phyloP scores from a whole-genome alignment of 2,113 vertebrate genomes.

The Corythornis cristatus region DNA sequence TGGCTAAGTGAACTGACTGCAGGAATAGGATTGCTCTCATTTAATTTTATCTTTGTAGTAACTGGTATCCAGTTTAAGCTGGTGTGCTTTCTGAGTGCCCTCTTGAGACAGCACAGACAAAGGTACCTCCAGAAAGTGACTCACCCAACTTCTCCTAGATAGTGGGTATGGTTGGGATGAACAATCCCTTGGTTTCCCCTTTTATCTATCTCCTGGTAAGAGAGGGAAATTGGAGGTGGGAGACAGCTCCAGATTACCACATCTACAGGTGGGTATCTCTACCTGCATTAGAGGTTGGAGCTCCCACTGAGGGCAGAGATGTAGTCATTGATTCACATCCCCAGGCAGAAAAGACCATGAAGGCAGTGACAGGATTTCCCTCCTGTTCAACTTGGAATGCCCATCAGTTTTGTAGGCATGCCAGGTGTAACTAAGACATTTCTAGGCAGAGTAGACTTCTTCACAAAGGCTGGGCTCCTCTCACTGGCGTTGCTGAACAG shows the following conservation, averaged over 20 bases:
- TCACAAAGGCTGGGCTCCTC: neutral
- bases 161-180: neutral
- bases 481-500: neutral
- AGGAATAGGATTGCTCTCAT: neutral
- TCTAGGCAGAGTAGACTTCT: neutral
- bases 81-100: neutral
- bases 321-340: neutral
- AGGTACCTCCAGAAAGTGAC: neutral
- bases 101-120: accelerated
- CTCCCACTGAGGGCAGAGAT: neutral
- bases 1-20: neutral
- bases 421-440: neutral
- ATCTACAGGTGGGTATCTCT: neutral
- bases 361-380: neutral
- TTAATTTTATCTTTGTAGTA: neutral
- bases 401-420: neutral
- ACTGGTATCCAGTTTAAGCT: neutral
- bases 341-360: neutral
- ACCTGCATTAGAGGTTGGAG: neutral
- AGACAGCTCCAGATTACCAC: neutral
- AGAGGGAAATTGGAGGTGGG: neutral
- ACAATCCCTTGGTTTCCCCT: neutral
- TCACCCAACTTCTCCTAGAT: neutral
- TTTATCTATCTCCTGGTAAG: neutral
- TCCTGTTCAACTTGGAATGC: neutral